Conservation (phyloP, 2,797 vertebrate genomes). For the Sternotherus odoratus region DNA sequence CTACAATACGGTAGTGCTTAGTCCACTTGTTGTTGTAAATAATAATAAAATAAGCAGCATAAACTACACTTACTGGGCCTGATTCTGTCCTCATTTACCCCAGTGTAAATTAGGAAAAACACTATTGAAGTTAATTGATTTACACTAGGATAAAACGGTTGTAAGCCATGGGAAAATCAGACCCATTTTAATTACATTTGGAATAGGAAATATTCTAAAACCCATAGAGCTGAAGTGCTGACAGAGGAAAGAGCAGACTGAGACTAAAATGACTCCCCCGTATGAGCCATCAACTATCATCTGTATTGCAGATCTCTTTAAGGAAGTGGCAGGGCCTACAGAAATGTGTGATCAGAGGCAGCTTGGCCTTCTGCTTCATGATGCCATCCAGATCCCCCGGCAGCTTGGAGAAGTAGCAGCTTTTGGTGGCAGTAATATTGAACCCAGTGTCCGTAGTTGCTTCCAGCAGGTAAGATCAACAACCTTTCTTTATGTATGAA, state of each 20-base stretch:
- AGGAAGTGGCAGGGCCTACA: slow-evolving; percentile 90
- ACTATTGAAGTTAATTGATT: neutral
- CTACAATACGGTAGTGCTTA: neutral
- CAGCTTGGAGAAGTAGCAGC: slow-evolving; percentile 97
- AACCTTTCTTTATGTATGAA: neutral
- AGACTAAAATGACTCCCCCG: neutral
- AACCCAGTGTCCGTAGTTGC: slow-evolving; percentile 97
- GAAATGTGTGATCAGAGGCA: slow-evolving; percentile 96
- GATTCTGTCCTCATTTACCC: neutral
- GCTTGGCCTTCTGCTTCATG: slow-evolving; percentile 93
- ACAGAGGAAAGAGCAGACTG: neutral
- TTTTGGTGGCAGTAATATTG: slow-evolving; percentile 97
- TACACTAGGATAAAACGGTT: neutral
- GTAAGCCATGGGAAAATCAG: neutral
- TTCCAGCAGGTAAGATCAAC: slow-evolving; percentile 89
- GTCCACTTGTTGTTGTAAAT: neutral
- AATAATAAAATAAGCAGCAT: neutral
- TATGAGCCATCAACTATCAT: accelerated
- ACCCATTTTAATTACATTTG: neutral
- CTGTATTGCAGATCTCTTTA: slow-evolving; percentile 89
- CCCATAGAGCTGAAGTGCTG: neutral
- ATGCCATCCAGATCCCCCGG: slow-evolving; percentile 95
- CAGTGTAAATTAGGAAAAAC: accelerated
- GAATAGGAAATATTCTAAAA: neutral
- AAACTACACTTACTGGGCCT: neutral